Conservation (phyloP, 2,888 invertebrate species). For the Minunthozetes semirufus region DNA sequence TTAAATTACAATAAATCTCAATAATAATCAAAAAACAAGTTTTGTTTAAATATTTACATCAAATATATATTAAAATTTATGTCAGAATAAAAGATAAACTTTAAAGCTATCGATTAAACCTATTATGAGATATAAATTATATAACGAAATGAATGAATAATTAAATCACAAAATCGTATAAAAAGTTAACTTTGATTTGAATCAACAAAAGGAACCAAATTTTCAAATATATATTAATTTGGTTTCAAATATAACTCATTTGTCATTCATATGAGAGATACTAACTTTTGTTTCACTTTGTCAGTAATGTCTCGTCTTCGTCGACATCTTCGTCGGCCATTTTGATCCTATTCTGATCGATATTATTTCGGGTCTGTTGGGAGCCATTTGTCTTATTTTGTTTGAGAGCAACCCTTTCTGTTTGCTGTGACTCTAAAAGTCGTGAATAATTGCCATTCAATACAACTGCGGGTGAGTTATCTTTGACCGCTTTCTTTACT, state of each 20-base stretch:
- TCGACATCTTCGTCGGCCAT: slow-evolving; percentile 27
- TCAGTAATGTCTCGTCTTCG: slow-evolving; percentile 11
- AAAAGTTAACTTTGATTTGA: not conserved
- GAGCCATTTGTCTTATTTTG: not conserved
- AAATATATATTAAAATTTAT: not conserved
- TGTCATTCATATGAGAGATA: no score
- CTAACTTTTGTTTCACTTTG: no score
- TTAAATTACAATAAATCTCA: slow-evolving; percentile 8
- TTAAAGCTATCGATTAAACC: not conserved
- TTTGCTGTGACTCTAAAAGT: slow-evolving; percentile 9
- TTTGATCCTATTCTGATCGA: not conserved
- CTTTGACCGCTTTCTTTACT: not conserved
- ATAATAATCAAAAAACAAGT: not conserved
- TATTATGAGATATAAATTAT: no score
- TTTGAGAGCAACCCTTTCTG: slow-evolving; percentile 12
- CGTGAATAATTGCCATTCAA: slow-evolving; percentile 26
- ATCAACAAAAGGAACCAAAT: not conserved
- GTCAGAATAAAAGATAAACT: not conserved
- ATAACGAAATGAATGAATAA: no score
- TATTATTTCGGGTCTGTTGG: not conserved
- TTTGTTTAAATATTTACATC: not conserved
- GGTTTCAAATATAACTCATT: no score
- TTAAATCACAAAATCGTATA: no score
- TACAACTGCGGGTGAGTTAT: slow-evolving; percentile 9
- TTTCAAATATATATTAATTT: no score